Evolutionary conservation across 2,797 vertebrate species (phyloP).

Genomic region (Rhinatrema bivittatum): DNA sequence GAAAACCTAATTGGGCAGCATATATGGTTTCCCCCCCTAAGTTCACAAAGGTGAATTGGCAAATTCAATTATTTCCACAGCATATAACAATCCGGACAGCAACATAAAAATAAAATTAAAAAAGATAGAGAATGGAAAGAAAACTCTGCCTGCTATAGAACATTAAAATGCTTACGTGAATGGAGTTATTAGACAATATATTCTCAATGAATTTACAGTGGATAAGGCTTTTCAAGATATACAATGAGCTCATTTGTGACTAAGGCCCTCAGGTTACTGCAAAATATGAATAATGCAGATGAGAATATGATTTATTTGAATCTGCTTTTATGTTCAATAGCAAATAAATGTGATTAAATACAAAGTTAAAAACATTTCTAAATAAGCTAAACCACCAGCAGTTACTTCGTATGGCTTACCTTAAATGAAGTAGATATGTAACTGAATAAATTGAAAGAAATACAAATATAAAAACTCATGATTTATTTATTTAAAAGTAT

Average conservation of each 20-base stretch:
- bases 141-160: constrained; percentile 34
- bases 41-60: constrained; percentile 32
- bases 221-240: constrained; percentile 26
- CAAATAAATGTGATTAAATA: too few species aligned
- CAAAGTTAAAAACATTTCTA: too few species aligned
- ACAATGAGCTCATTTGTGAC: constrained; percentile 31
- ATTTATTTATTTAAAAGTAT: too few species aligned
- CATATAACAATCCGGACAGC: constrained; percentile 28
- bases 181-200: constrained; percentile 29
- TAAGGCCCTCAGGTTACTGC: constrained; percentile 26
- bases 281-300: constrained; percentile 20
- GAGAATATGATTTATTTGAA: too few species aligned
- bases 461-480: too few species aligned
- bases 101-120: constrained; percentile 48
- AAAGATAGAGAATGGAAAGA: constrained; percentile 23
- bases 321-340: too few species aligned
- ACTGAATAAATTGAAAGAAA: too few species aligned
- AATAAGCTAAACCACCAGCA: too few species aligned
- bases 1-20: constrained; percentile 31
- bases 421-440: too few species aligned
- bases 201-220: not conserved
- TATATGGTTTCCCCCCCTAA: not conserved
- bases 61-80: constrained; percentile 40
- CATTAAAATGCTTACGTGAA: constrained; percentile 35
- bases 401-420: too few species aligned